phyloP scores from a whole-genome alignment of 2,888 invertebrate species.

The Idaea dimidiata region DNA sequence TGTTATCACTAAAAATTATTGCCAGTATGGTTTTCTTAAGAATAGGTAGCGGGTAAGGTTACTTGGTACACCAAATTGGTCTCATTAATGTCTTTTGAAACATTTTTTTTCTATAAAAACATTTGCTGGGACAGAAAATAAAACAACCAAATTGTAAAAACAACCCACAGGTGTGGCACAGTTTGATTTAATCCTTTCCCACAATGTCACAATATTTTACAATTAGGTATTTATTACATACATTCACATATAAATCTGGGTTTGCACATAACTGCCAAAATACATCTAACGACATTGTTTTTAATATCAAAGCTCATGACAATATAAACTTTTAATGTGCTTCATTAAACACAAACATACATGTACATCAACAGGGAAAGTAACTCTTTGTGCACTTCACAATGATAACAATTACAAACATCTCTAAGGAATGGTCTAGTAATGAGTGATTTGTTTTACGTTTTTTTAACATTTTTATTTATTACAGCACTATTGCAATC shows the following conservation, averaged over 20 bases:
- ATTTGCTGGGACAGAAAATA: slow-evolving; percentile 28
- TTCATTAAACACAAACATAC: slow-evolving; percentile 18
- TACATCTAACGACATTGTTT: background rate
- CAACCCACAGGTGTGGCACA: slow-evolving; percentile 70
- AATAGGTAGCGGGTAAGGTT: too few relatives aligned
- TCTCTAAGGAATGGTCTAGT: slow-evolving; percentile 48
- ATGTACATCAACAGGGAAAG: slow-evolving; percentile 24
- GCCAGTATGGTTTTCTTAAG: too few relatives aligned
- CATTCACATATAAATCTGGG: slow-evolving; percentile 49
- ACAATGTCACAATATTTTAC: slow-evolving; percentile 58
- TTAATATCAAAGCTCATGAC: background rate
- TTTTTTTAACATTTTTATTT: slow-evolving; percentile 24
- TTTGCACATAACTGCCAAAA: slow-evolving; percentile 21
- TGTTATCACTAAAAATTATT: too few relatives aligned
- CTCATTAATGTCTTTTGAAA: too few relatives aligned
- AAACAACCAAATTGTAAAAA: slow-evolving; percentile 52
- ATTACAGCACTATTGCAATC: slow-evolving; percentile 10
- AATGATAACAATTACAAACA: slow-evolving; percentile 38
- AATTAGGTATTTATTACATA: slow-evolving; percentile 47
- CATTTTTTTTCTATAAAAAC: background rate
- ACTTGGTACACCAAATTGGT: too few relatives aligned
- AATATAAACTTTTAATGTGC: background rate
- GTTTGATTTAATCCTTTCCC: slow-evolving; percentile 72
- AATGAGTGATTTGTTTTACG: slow-evolving; percentile 26
- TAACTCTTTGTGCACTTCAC: slow-evolving; percentile 57